phyloP scores from a whole-genome alignment of 2,797 vertebrate species.

The Sebastes minor region DNA sequence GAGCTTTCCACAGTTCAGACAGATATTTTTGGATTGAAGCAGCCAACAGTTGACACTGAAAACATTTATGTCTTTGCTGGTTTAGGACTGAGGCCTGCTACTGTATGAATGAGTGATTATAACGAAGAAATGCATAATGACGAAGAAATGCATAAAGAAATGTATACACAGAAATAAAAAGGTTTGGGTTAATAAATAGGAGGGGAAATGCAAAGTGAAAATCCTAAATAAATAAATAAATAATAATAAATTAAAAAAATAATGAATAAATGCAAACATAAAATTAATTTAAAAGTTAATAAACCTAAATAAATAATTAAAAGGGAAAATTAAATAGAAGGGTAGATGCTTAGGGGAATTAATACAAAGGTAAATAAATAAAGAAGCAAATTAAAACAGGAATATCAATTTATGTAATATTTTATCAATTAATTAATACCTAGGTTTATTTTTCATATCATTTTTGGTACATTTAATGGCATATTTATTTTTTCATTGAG shows the following conservation, averaged over 20 bases:
- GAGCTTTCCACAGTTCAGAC: constrained; percentile 1
- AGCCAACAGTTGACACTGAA: not conserved
- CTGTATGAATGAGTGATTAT: not conserved
- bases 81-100: not conserved
- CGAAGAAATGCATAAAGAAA: not conserved
- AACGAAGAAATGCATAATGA: too few relatives aligned
- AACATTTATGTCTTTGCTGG: not conserved
- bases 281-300: not conserved
- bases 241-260: not conserved
- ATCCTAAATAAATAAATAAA: not conserved
- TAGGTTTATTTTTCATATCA: not conserved
- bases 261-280: not conserved
- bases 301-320: not conserved
- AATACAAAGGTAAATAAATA: too few relatives aligned
- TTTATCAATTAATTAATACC: not conserved
- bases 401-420: not conserved
- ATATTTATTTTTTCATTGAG: not conserved
- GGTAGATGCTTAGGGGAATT: not conserved
- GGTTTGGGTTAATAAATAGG: not conserved
- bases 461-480: not conserved
- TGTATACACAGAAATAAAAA: not conserved
- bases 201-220: not conserved
- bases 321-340: not conserved
- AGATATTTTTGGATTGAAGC: not conserved
- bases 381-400: too few relatives aligned